Conservation (phyloP, 2,888 invertebrate genomes). For the Agonopterix arenella region DNA sequence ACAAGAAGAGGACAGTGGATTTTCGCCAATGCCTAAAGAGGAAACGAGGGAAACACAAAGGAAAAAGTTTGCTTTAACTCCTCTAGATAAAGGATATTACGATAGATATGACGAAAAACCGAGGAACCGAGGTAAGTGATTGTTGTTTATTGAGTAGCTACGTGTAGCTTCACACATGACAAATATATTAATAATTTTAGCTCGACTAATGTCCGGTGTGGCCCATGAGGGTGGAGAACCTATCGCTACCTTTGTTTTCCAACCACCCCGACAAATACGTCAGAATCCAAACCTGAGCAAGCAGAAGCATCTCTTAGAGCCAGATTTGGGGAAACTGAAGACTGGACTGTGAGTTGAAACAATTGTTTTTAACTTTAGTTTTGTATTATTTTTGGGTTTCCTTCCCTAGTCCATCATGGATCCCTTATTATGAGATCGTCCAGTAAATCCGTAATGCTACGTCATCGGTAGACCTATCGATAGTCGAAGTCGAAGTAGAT, state of each 20-base stretch:
- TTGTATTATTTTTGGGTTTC: not conserved
- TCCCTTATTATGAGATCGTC: too few species aligned
- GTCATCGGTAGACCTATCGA: too few species aligned
- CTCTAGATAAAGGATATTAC: conserved; percentile 39
- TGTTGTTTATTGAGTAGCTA: too few species aligned
- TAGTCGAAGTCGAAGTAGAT: too few species aligned
- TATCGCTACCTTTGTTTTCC: conserved; percentile 9
- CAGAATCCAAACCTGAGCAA: conserved; percentile 60
- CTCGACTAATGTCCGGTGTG: too few species aligned
- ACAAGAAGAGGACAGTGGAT: not conserved
- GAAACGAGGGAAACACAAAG: not conserved
- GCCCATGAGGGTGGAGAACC: too few species aligned
- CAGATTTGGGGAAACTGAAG: conserved; percentile 41
- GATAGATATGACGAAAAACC: conserved; percentile 16
- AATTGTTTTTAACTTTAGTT: too few species aligned
- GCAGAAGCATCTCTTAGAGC: conserved; percentile 48
- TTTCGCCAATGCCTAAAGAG: too few species aligned
- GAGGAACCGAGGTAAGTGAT: conserved; percentile 24
- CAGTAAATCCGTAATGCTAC: too few species aligned
- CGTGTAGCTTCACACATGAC: too few species aligned
- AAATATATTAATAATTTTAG: too few species aligned
- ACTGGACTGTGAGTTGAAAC: conserved; percentile 45
- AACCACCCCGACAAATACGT: conserved; percentile 44
- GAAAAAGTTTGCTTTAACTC: conserved; percentile 40
- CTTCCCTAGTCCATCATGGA: not conserved